These are phyloP conservation scores for Campylorhamphus procurvoides DNA, from an alignment of 2,113 vertebrate genomes.

Conservation along the genomic window DNA sequence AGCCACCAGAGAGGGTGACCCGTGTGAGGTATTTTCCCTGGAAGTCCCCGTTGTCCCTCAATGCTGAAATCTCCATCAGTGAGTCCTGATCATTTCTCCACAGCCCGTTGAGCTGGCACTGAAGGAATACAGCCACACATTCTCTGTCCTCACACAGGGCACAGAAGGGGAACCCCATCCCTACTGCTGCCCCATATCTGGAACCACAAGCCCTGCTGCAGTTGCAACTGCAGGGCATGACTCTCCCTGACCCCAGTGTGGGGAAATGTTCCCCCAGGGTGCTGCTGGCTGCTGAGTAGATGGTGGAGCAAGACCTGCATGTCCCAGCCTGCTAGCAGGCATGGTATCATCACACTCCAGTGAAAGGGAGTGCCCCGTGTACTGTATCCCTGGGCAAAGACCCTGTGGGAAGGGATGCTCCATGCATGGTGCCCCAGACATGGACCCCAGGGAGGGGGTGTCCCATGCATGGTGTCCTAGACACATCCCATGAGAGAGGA, in stretches of 20 bases:
- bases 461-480: too few species aligned
- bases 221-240: accelerated
- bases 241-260: background rate
- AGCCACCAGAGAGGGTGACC: background rate
- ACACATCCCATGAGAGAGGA: background rate
- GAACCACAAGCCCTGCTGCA: background rate
- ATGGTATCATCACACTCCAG: accelerated
- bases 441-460: background rate
- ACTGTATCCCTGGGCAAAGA: background rate
- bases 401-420: background rate
- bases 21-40: constrained; percentile 25
- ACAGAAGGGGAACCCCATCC: background rate
- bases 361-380: background rate
- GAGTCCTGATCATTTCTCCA: constrained; percentile 46
- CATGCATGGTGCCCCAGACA: too few species aligned
- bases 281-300: background rate
- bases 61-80: background rate
- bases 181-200: accelerated
- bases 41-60: background rate
- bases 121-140: background rate
- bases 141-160: accelerated
- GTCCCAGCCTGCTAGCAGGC: background rate
- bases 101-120: constrained; percentile 31
- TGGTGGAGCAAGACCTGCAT: background rate
- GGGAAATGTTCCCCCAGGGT: background rate